Evolutionary conservation across 1,140 invertebrate species (phyloP), one percentile per base, ranked within the genome.

Genomic region (Leptoteleia sp.): DNA sequence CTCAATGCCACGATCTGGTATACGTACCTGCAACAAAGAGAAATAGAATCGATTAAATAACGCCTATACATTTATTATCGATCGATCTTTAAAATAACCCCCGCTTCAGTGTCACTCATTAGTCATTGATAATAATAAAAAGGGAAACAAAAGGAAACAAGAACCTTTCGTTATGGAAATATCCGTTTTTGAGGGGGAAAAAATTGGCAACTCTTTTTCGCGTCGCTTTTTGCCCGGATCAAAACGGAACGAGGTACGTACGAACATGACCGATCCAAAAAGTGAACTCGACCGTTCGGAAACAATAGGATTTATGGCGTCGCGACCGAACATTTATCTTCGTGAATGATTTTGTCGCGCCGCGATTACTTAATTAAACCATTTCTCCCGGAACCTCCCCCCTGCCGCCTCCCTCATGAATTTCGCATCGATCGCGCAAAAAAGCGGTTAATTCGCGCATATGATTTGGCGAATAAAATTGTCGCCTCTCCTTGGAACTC

Each of bases 401-500:
- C 22, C 22, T 25, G 3, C 22, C 22, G 22, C 3, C 3, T 3
- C 11, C 13, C 40, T 57, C 31, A 31, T 50, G 15, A 47, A 70
- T 48, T 50, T 61, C 35, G 8, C 12, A 35, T 50, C 16, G 33
- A 7, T 13, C 33, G 19, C 45, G n/a, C n/a, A n/a, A n/a, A 71
- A 61, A 71, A 70, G 40, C 65, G 62, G 62, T 40, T 59, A 59
- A 57, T 71, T 52, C 37, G 43, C 55, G 55, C 45, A 59, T 54
- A 47, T 47, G 37, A 54, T 71, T 55, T 59, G 15, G 11, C 43
- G 43, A 37, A 47, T 35, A 29, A 73, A 64, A 64, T 48, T 45
- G 47, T 62, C 38, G 55, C 40, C 12, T 3, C 22, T 68, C 47
- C 12, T 25, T 25, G 5, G 29, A 48, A 17, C 11, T 27, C 37